Evolutionary conservation across 2,797 vertebrate species (phyloP), one percentile per base, ranked within the genome.

Genomic region (Anniella stebbinsi): DNA sequence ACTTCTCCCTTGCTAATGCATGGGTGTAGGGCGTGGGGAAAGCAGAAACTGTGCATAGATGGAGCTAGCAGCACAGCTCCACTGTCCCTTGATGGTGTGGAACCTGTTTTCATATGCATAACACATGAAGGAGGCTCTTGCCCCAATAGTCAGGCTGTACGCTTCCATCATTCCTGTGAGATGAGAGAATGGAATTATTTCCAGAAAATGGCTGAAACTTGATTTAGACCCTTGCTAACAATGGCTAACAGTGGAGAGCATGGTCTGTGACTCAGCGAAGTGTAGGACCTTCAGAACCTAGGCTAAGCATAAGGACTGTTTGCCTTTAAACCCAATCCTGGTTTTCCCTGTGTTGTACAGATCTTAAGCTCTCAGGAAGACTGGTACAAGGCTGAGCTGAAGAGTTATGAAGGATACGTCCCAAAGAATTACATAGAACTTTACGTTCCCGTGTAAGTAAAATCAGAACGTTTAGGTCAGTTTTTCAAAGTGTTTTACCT

Each of bases 371-470:
- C 96, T 33, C 96, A 99, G 70, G 98, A 98, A 10, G 98, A 98
- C 0, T 99, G 99, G 99, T 98, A 97, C 86, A 99, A 98, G 91
- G 99, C 99, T 0, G 99, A 99, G 96, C 96, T 99, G 84, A 96
- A 98, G 1, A 98, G 98, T 89, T 96, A 97, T 5, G 98, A 99
- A 93, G 99, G 99, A 82, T 99, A 96, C 0, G 96, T 99, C 73
- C 99, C 99, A 1, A 98, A 98, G 94, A 99, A 99, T 97, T 99
- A 99, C 95, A 97, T 99, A 54, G 98, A 99, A 30, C 96, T 98
- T 84, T 96, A 97, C 0, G 77, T 90, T 41, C 98, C 98, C 1
- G 97, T 96, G 99, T 99, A 94, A 98, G 97, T 95, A 91, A 60
- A 36, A 76, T 0, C 0, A 69, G 25, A 36, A 28, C 11, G 75